Evolutionary conservation across 1,140 invertebrate genomes (phyloP), one percentile per base, ranked within the genome.

Genomic region (Helicorthomorpha holstii): DNA sequence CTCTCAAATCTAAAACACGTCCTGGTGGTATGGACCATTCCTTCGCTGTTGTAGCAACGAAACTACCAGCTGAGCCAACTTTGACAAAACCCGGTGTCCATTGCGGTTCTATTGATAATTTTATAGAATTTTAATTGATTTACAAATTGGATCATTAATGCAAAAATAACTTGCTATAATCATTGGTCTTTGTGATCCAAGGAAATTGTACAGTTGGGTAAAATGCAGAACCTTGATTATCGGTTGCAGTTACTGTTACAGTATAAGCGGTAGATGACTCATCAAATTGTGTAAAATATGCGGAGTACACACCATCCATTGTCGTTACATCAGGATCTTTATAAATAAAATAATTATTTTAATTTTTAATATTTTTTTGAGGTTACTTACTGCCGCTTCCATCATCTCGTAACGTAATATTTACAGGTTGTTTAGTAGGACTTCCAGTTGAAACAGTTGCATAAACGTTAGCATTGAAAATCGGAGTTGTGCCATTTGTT

Each of bases 251-350:
- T 0, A 57, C 51, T 27, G 51, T 48, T 23, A 65, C 34, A 10
- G 52, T 75, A 1, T 63, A 60, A 1, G 75, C 75, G 27, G 64
- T 63, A 48, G 65, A 60, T 26, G 61, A 62, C 12, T 49, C 19
- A 19, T 14, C 24, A 16, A 65, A 60, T 24, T 71, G 63, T 23
- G 71, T 74, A 55, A 78, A 76, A 57, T 77, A 80, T 48, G 74
- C 64, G 0, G 75, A 75, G 60, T 81, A 82, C 14, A 81, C 66
- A 16, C 79, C 79, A 63, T 82, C 79, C 4, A 73, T 72, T 64
- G 71, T 71, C n/a, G 71, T 75, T 14, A 80, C 67, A 63, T 82
- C 79, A 2, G 77, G 75, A 64, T 78, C 79, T 75, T 54, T n/a
- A 56, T 50, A 42, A 14, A 48, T 49, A 51, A 3, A 61, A 56